Conservation (phyloP, 2,113 vertebrate genomes). For the Madoqua kirkii region DNA sequence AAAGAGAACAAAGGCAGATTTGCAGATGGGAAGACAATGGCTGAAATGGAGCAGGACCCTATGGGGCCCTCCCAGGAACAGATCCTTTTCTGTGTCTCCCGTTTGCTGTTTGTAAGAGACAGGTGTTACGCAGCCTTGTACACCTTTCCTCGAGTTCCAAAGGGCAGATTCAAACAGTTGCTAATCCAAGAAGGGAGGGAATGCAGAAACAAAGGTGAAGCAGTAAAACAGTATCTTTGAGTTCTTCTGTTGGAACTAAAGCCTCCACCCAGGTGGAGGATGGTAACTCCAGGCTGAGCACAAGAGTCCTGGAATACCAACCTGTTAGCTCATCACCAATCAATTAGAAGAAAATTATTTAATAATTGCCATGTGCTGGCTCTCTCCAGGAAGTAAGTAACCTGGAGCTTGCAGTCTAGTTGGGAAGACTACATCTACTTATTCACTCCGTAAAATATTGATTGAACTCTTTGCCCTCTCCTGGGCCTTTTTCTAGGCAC, state of each 20-base stretch:
- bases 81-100: background rate
- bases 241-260: background rate
- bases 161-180: background rate
- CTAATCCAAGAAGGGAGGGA: background rate
- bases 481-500: slow-evolving; percentile 17
- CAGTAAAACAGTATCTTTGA: background rate
- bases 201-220: background rate
- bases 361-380: background rate
- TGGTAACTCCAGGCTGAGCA: background rate
- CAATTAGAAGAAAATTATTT: background rate
- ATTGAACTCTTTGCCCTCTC: background rate
- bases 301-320: background rate
- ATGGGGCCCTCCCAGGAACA: background rate
- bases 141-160: background rate
- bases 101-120: background rate
- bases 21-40: background rate
- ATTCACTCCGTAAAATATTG: slow-evolving; percentile 47
- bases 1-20: background rate
- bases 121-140: background rate
- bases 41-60: background rate
- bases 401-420: background rate
- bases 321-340: background rate
- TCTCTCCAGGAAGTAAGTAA: slow-evolving; percentile 45
- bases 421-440: background rate
- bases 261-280: background rate